Conservation (phyloP, 2,113 vertebrate species). For the Andinoacara biseriatus region DNA sequence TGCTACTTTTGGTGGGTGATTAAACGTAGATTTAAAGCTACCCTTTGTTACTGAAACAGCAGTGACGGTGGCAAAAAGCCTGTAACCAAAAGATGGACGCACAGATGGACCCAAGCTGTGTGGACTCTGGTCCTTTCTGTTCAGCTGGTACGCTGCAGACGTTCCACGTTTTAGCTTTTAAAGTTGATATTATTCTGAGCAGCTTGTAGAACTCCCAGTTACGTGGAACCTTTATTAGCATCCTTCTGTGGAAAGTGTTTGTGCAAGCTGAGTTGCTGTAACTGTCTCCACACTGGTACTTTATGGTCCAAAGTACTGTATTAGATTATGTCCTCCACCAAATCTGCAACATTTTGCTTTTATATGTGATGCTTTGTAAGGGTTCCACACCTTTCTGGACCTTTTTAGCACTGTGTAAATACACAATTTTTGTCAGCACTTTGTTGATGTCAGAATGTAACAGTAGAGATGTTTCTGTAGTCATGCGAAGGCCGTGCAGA, state of each 20-base stretch:
- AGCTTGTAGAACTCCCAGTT: not conserved
- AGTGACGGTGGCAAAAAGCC: not conserved
- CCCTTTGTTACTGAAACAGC: not conserved
- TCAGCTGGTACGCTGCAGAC: not conserved
- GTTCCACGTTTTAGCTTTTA: slow-evolving; percentile 15
- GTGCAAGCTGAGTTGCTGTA: slow-evolving; percentile 25
- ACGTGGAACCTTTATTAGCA: slow-evolving; percentile 8
- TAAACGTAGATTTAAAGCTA: not conserved
- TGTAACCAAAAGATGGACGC: not conserved
- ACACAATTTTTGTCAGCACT: slow-evolving; percentile 60
- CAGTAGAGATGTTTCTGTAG: slow-evolving; percentile 22
- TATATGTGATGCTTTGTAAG: slow-evolving; percentile 20
- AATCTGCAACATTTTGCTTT: slow-evolving; percentile 27
- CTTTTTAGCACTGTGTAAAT: slow-evolving; percentile 56
- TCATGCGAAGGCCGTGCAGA: not conserved
- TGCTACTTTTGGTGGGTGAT: not conserved
- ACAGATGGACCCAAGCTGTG: not conserved
- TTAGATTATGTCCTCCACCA: slow-evolving; percentile 13
- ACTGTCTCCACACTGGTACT: slow-evolving; percentile 67
- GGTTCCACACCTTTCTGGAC: not conserved
- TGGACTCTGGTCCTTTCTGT: not conserved
- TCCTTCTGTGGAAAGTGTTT: not conserved
- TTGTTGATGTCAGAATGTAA: slow-evolving; percentile 47
- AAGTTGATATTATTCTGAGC: not conserved
- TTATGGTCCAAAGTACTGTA: slow-evolving; percentile 48